Percentiles rank a stretch among this genome's conserved stretches.
Evolutionary conservation across 2,113 vertebrate species (phyloP).

Genomic region (Callopanchax toddi): DNA sequence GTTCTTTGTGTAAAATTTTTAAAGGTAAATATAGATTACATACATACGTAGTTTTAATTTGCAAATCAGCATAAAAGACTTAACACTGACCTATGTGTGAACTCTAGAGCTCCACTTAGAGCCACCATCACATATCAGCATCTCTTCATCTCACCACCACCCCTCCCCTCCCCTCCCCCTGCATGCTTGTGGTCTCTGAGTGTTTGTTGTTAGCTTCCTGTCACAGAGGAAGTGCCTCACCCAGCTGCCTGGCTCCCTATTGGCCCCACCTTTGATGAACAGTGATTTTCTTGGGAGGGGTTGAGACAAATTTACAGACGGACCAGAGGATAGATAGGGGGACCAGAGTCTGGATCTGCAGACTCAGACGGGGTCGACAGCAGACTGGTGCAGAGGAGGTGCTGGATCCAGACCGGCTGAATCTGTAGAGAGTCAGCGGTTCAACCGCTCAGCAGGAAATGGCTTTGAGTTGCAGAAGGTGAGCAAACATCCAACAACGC

Average conservation of each 20-base stretch:
- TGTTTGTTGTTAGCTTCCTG: constrained; percentile 81
- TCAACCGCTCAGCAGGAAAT: constrained; percentile 32
- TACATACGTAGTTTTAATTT: too few species aligned
- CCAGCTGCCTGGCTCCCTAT: constrained; percentile 69
- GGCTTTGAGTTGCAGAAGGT: constrained; percentile 35
- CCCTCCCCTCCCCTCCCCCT: too few species aligned
- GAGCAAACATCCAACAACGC: constrained; percentile 15
- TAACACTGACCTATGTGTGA: constrained; percentile 30
- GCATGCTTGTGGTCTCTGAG: constrained; percentile 38
- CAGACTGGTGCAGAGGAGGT: background rate
- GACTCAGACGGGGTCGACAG: constrained; percentile 22
- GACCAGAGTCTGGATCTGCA: constrained; percentile 6
- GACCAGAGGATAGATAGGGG: constrained; percentile 61
- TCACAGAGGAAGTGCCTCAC: constrained; percentile 83
- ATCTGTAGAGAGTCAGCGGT: constrained; percentile 12
- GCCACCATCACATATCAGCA: constrained; percentile 47
- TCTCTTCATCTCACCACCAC: constrained; percentile 37
- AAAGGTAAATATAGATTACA: too few species aligned
- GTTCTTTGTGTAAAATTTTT: too few species aligned
- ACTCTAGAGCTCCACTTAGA: constrained; percentile 18
- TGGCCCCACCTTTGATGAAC: constrained; percentile 64
- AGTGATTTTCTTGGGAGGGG: constrained; percentile 62
- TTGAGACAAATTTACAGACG: constrained; percentile 5
- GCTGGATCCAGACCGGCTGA: background rate
- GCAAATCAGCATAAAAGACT: background rate